Evolutionary conservation across 1,140 invertebrate species (phyloP), one percentile per base, ranked within the genome.

Genomic region (Metopolophium dirhodum): DNA sequence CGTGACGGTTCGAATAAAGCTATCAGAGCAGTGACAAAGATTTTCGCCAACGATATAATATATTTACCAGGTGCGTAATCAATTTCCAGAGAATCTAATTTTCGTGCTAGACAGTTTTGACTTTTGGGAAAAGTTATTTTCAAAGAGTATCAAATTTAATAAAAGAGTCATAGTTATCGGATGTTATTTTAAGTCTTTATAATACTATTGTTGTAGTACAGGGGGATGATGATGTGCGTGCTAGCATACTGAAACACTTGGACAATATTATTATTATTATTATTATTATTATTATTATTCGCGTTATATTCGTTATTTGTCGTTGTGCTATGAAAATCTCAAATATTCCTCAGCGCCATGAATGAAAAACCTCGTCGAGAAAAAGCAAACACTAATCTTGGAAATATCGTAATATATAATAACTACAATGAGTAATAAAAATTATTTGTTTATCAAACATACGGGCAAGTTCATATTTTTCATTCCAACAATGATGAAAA

Each of bases 81-180:
- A 77, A 77, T 35, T 77, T 77, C n/a, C n/a, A 77, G n/a, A 77
- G n/a, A n/a, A 77, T 54, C 61, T 77, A 77, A 77, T 77, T 77
- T 68, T 68, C 30, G 30, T 14, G 30, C 26, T 68, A 68, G 30
- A 68, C 61, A n/a, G 11, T 68, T 77, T 77, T 18, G 18, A 41
- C 8, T 68, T 77, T 77, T 18, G 18, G 6, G 4, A 77, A n/a
- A 77, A 77, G n/a, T 77, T n/a, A 77, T 77, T 77, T 77, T 77
- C 30, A 77, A 77, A 11, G 18, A n/a, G 14, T n/a, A 77, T 77
- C 30, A 77, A 77, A 77, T 20, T 77, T 7, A 35, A 77, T 77
- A 77, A n/a, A 1, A 77, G n/a, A 0, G 14, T n/a, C 11, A 77
- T 18, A 77, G n/a, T 77, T n/a, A 0, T n/a, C 61, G 14, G 18